A percentile compares a stretch with the other conserved stretches of the same genome.
Conservation (phyloP, 2,888 invertebrate genomes). For the Copidosoma aretas region DNA sequence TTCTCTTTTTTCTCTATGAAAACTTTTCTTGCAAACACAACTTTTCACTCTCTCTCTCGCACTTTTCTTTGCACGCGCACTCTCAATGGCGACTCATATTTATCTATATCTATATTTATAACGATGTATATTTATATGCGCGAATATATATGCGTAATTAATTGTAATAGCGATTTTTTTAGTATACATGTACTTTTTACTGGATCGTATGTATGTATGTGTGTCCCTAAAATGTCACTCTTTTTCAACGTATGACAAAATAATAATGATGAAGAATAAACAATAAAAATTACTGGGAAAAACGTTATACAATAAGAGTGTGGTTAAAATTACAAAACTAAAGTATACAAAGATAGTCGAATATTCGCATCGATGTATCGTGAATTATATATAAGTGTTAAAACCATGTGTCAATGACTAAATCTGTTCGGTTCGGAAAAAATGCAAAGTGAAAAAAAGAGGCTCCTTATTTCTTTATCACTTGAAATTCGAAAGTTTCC, state of each 20-base stretch:
- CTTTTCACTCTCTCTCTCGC: slow-evolving; percentile 4
- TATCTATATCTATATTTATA: slow-evolving; percentile 25
- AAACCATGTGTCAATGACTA: slow-evolving; percentile 14
- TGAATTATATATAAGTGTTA: slow-evolving; percentile 1
- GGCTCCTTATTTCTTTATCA: slow-evolving; percentile 4
- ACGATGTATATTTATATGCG: neutral
- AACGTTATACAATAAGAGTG: slow-evolving; percentile 3
- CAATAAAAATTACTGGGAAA: slow-evolving; percentile 8
- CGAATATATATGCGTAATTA: slow-evolving; percentile 14
- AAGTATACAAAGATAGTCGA: slow-evolving; percentile 23
- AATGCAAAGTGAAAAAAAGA: neutral
- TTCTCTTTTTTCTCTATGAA: slow-evolving; percentile 43
- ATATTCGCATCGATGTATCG: slow-evolving; percentile 18
- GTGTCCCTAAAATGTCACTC: neutral
- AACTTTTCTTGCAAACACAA: slow-evolving; percentile 44
- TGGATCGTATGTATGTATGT: slow-evolving; percentile 18
- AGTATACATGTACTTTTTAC: slow-evolving; percentile 30
- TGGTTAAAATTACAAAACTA: slow-evolving; percentile 12
- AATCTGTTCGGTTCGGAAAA: neutral
- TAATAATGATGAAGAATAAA: neutral
- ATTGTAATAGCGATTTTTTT: slow-evolving; percentile 9
- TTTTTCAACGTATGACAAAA: neutral
- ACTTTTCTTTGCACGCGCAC: slow-evolving; percentile 32
- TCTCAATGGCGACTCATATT: slow-evolving; percentile 32
- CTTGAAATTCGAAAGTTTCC: slow-evolving; percentile 17